Evolutionary conservation across 2,797 vertebrate genomes (phyloP).

Genomic region (Cygnus olor): DNA sequence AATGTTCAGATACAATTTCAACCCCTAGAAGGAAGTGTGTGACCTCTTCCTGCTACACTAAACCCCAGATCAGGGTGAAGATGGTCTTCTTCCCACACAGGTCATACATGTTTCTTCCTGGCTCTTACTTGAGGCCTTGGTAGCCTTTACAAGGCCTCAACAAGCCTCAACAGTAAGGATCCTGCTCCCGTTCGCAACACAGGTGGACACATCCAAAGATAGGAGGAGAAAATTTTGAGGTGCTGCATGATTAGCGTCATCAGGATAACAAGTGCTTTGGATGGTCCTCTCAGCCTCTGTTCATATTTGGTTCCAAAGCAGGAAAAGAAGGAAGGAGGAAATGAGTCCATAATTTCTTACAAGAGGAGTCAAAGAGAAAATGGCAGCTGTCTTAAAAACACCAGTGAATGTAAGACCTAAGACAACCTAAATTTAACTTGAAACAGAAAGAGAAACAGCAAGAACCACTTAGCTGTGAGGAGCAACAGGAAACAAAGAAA

Average conservation of each 20-base stretch:
- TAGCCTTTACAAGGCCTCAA: background rate
- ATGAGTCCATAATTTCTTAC: background rate
- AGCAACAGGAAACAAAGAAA: background rate
- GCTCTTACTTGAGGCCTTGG: background rate
- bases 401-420: background rate
- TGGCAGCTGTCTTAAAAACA: background rate
- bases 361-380: background rate
- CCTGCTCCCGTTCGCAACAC: background rate
- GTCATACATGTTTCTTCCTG: background rate
- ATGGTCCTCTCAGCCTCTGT: background rate
- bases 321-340: background rate
- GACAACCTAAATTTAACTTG: background rate
- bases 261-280: background rate
- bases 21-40: background rate
- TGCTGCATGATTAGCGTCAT: background rate
- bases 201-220: background rate
- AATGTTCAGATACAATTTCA: background rate
- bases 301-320: background rate
- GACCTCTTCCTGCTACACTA: background rate
- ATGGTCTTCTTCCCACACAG: background rate
- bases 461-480: background rate
- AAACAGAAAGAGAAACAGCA: background rate
- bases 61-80: rapidly evolving
- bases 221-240: background rate
- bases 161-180: background rate